These are phyloP conservation scores for Anisognathus igniventris DNA, from an alignment of 2,797 vertebrate genomes.

Conservation along the genomic window DNA sequence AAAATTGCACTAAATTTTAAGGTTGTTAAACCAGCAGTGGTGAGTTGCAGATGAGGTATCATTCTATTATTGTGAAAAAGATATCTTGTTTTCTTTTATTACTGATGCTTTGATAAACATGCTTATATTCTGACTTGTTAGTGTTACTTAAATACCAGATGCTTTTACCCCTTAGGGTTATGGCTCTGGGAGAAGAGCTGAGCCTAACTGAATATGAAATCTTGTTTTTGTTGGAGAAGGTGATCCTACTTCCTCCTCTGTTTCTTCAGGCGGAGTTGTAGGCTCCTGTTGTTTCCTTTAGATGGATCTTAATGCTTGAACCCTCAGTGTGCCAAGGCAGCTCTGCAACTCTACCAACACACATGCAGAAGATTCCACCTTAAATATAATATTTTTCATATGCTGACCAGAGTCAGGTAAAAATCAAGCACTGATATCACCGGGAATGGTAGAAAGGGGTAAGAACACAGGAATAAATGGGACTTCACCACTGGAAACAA, in stretches of 20 bases:
- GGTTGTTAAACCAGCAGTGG: neutral
- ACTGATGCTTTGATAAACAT: neutral
- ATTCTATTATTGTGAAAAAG: neutral
- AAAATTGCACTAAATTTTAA: neutral
- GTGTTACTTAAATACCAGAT: neutral
- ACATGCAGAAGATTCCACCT: neutral
- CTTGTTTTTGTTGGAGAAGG: neutral
- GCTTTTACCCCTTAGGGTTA: neutral
- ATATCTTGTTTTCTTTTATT: neutral
- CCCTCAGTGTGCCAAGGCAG: neutral
- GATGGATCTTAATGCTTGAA: neutral
- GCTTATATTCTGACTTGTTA: neutral
- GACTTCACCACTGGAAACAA: neutral
- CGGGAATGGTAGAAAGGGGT: neutral
- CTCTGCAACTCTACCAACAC: neutral
- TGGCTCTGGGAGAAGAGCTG: neutral
- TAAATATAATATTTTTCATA: neutral
- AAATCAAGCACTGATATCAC: neutral
- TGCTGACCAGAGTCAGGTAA: neutral
- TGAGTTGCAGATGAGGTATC: neutral
- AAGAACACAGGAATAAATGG: neutral
- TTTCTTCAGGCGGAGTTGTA: neutral
- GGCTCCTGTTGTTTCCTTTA: neutral
- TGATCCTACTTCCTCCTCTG: neutral
- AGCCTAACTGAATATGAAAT: neutral